Evolutionary conservation across 92 coral and sea anemone species (phyloP), one percentile per base, ranked within the genome.

Genomic region (Virgularia gustaviana): DNA sequence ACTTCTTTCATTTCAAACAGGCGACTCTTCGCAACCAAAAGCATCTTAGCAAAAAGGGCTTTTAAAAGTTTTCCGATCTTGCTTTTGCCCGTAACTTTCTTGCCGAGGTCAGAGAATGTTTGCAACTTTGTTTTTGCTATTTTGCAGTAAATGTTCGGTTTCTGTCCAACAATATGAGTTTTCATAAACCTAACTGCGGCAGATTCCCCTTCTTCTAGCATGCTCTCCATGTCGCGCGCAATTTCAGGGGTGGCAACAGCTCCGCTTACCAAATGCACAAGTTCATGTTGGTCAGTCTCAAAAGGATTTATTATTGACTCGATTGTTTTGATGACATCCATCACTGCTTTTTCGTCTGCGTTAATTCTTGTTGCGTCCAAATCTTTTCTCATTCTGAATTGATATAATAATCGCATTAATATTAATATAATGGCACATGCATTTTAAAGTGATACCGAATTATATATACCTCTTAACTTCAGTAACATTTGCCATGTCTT

Each of bases 281-380:
- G 49, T 30, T n/a, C 41, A 6, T 32, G 32, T 72, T 72, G 78
- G 24, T 72, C 78, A 18, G 45, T 53, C 18, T 32, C 29, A 28
- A 72, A 72, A 9, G 78, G 78, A 52, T 55, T 72, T 7, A 72
- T 30, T 66, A 72, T 72, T 13, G 38, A 53, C 47, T 63, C 25
- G 13, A 72, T 72, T 33, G 78, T 55, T 28, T 29, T 23, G 39
- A 29, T 19, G 6, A 72, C 49, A 52, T 55, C 71, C 23, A 24
- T 0, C 18, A 72, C 78, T 24, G 70, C 53, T 10, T 72, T 56
- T 31, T 71, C 75, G 16, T 68, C 38, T 13, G 38, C 1, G 13
- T 45, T 6, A 25, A 61, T 49, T 45, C 51, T 68, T 31, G 34
- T 68, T 39, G 9, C 64, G 51, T 68, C 68, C 13, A 68, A 61